These are phyloP conservation scores for Spilarctia lutea DNA, from an alignment of 2,888 invertebrate species.

Conservation along the genomic window DNA sequence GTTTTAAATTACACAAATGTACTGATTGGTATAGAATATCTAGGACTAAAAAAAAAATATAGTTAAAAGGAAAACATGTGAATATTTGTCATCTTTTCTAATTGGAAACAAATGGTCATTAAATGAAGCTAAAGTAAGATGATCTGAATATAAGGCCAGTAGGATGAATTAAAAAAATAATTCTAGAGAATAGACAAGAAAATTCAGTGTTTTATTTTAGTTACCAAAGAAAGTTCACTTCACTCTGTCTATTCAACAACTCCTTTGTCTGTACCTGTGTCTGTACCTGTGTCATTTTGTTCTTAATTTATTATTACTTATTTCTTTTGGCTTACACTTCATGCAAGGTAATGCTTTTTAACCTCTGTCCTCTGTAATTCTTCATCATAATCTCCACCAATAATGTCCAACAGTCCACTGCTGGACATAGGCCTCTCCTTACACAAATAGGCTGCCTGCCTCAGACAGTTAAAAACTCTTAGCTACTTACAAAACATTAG, in stretches of 20 bases:
- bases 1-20: too few species aligned
- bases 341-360: neutral
- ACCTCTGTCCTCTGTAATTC: neutral
- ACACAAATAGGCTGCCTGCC: neutral
- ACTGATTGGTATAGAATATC: too few species aligned
- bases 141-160: neutral
- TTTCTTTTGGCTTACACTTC: neutral
- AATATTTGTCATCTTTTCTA: neutral
- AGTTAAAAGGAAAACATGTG: too few species aligned
- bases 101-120: neutral
- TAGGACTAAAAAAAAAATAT: too few species aligned
- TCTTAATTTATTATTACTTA: neutral
- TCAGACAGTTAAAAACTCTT: too few species aligned
- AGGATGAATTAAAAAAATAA: neutral
- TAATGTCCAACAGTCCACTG: too few species aligned
- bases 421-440: too few species aligned
- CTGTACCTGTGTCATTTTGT: neutral
- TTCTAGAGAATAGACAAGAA: neutral
- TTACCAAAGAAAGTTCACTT: too few species aligned
- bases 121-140: neutral
- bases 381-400: neutral
- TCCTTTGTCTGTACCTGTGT: neutral
- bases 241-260: neutral
- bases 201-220: neutral
- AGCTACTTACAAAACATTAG: too few species aligned